phyloP scores from a whole-genome alignment of 2,797 vertebrate genomes.

The Rhynchotus rufescens region DNA sequence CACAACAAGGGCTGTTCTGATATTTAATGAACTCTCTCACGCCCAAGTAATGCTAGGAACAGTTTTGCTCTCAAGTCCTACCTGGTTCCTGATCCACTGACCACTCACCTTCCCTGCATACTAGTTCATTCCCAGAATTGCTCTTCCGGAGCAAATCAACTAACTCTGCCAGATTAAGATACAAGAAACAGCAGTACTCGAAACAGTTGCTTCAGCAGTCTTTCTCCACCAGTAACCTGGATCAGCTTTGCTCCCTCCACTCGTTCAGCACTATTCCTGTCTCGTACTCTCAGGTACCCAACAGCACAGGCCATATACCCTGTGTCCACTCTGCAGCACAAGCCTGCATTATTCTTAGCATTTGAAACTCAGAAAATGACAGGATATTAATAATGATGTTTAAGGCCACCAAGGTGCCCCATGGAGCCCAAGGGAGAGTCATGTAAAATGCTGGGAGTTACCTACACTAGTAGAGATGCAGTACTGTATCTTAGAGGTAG shows the following conservation, averaged over 20 bases:
- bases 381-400: background rate
- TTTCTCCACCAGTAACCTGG: background rate
- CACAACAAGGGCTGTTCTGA: background rate
- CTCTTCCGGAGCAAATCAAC: background rate
- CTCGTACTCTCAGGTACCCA: background rate
- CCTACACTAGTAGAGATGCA: background rate
- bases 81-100: background rate
- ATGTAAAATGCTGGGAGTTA: background rate
- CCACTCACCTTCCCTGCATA: background rate
- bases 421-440: background rate
- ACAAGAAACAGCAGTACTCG: background rate
- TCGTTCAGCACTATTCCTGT: background rate
- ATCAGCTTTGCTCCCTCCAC: background rate
- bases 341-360: background rate
- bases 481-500: background rate
- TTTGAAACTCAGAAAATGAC: background rate
- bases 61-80: background rate
- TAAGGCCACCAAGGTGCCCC: background rate
- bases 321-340: background rate
- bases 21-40: background rate
- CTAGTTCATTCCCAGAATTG: background rate
- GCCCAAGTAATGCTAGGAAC: background rate
- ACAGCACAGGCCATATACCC: background rate
- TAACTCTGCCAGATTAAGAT: background rate
- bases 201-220: background rate